A percentile compares a stretch with the other conserved stretches of the same genome.
Conservation (phyloP, 2,113 vertebrate species). For the Pagrus major region DNA sequence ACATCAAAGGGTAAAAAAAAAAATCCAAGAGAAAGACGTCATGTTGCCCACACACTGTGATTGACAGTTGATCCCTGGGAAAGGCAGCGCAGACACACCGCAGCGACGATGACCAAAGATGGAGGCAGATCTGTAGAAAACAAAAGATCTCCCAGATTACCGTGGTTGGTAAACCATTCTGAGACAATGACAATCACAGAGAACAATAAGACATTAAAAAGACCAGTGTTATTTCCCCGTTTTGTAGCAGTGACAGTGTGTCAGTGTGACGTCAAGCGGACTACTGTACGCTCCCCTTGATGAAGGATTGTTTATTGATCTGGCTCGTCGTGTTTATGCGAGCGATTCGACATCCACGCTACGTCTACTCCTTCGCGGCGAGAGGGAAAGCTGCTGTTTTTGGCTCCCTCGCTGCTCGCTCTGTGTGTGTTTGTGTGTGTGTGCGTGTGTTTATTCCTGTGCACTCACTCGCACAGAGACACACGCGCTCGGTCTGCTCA, state of each 20-base stretch:
- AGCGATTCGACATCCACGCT: conserved; percentile 66
- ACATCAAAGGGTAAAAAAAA: conserved; percentile 31
- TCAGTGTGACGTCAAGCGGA: conserved; percentile 51
- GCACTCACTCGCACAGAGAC: conserved; percentile 1
- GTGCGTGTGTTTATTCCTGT: conserved; percentile 48
- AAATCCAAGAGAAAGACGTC: conserved; percentile 38
- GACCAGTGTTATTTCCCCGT: conserved; percentile 28
- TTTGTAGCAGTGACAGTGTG: conserved; percentile 32
- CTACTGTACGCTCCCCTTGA: conserved; percentile 43
- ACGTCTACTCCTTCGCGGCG: conserved; percentile 69
- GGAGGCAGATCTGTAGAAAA: conserved; percentile 40
- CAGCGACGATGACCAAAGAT: conserved; percentile 13
- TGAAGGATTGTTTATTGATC: conserved; percentile 78
- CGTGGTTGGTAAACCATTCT: neutral
- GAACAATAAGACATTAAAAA: conserved; percentile 26
- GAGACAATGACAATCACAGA: conserved; percentile 17
- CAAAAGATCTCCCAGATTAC: conserved; percentile 32
- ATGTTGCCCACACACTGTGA: conserved; percentile 55
- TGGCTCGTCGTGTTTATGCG: conserved; percentile 72
- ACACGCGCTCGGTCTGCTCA: conserved; percentile 28
- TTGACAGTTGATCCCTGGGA: conserved; percentile 62
- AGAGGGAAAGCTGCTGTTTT: conserved; percentile 79
- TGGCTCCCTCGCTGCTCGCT: conserved; percentile 60
- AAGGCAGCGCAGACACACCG: conserved; percentile 34
- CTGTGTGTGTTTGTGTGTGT: conserved; percentile 47